These are phyloP conservation scores for Thermophis baileyi DNA, from an alignment of 2,113 vertebrate species.

Conservation along the genomic window DNA sequence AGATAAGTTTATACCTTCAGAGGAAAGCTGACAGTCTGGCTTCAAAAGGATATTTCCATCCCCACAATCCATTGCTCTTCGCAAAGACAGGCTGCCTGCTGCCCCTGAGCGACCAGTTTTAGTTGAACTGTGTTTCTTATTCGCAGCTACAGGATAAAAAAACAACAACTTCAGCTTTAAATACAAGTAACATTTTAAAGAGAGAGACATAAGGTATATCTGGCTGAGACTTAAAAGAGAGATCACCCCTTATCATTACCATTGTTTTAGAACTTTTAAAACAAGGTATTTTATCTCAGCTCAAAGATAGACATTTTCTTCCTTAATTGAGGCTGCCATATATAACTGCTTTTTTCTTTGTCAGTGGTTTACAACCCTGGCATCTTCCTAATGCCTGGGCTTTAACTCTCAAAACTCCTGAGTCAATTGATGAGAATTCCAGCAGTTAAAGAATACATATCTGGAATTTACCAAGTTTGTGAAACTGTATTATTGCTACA, in stretches of 20 bases:
- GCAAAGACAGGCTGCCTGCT: slow-evolving; percentile 72
- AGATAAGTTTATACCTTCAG: slow-evolving; percentile 63
- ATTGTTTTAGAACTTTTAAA: neutral
- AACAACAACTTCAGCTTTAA: neutral
- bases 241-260: neutral
- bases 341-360: too few species aligned
- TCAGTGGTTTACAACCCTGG: neutral
- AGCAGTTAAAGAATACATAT: neutral
- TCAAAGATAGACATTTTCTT: neutral
- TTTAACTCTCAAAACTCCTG: neutral
- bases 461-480: neutral
- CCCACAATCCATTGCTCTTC: slow-evolving; percentile 77
- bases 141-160: slow-evolving; percentile 66
- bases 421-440: neutral
- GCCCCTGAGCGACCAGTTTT: slow-evolving; percentile 73
- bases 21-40: slow-evolving; percentile 60
- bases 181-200: neutral
- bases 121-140: slow-evolving; percentile 79
- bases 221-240: neutral
- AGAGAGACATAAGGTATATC: neutral
- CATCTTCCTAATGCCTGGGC: neutral
- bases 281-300: neutral
- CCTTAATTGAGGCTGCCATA: neutral
- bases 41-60: slow-evolving; percentile 68
- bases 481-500: neutral